Base-by-base conservation (phyloP, 2,113 vertebrate genomes). In the Tachysurus fulvidraco region DNA sequence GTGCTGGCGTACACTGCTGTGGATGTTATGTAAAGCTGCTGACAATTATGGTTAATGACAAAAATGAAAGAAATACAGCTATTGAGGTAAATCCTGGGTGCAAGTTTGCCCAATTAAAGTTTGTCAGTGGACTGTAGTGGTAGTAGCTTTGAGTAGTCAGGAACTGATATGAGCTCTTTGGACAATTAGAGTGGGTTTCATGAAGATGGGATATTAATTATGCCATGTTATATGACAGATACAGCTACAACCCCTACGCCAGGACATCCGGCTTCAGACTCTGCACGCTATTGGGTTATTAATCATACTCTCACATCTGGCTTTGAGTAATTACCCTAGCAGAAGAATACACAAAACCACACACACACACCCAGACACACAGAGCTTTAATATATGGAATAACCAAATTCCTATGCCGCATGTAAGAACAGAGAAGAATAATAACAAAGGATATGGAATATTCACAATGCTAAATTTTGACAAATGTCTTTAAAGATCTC, bases 251-350 rank as follows among this genome's bases (percentile, higher is more conserved):
- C 41, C 54, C 57, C 55, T 78, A 76, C 52, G 60, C 91, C 90
- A 91, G 91, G 92, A 93, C 91, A 91, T 92, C 91, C 91, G 89
- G 88, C 73, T 60, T 88, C 55, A 71, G 60, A 93, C 90, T 90
- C 91, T 91, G 92, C 88, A 92, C 91, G 94, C 91, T 92, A 90
- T 86, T 57, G 84, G 86, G 88, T 93, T 93, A 95, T 95, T 95
- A 94, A 95, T 96, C 95, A 95, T 88, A 86, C 90, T 90, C 90
- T 88, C 82, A 86, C 91, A 91, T 88, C 89, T 93, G 92, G 93
- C 93, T 92, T 83, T 91, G 94, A 95, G 88, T 93, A 94, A 94
- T 94, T 93, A 93, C 93, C 87, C 88, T 84, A 88, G 60, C 87
- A 87, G 65, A 60, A 67, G 4, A n/a, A n/a, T 6, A 28, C 64